Conservation (phyloP, 2,888 invertebrate species). For the Steinernema hermaphroditum region DNA sequence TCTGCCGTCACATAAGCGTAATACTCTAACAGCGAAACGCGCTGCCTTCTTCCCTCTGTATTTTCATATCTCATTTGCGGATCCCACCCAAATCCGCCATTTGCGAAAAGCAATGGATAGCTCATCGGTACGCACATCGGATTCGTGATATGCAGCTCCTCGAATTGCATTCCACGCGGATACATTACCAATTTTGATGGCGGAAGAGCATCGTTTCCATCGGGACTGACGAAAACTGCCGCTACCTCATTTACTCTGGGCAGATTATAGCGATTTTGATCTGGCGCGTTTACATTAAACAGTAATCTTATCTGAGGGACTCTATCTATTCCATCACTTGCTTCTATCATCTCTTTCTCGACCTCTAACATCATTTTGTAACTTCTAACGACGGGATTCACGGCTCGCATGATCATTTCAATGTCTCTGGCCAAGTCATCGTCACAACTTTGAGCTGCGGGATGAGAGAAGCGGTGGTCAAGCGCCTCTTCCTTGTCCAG, state of each 20-base stretch:
- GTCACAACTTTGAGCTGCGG: not conserved
- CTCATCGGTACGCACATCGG: conserved; percentile 67
- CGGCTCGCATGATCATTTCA: not conserved
- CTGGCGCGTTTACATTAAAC: not conserved
- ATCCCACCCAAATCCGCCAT: conserved; percentile 44
- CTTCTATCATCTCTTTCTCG: not conserved
- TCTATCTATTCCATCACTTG: too few species aligned
- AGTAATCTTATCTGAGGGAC: not conserved
- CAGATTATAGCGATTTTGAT: conserved; percentile 34
- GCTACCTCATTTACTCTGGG: conserved; percentile 39
- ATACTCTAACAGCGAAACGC: conserved; percentile 50
- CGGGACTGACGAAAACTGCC: conserved; percentile 39
- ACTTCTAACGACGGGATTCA: not conserved
- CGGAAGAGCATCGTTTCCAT: conserved; percentile 20
- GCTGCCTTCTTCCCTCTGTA: conserved; percentile 36
- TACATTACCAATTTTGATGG: conserved; percentile 66
- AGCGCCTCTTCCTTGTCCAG: not conserved
- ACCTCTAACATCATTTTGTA: not conserved
- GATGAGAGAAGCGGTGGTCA: not conserved
- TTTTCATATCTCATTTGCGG: conserved; percentile 32
- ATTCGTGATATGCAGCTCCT: conserved; percentile 57
- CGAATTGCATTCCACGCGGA: conserved; percentile 47
- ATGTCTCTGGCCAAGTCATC: not conserved
- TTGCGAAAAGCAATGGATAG: conserved; percentile 66
- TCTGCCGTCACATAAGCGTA: conserved; percentile 45